A percentile compares a stretch with the other conserved stretches of the same genome.
These are phyloP conservation scores for Chrysomela aeneicollis DNA, from an alignment of 2,888 invertebrate genomes.

Conservation along the genomic window DNA sequence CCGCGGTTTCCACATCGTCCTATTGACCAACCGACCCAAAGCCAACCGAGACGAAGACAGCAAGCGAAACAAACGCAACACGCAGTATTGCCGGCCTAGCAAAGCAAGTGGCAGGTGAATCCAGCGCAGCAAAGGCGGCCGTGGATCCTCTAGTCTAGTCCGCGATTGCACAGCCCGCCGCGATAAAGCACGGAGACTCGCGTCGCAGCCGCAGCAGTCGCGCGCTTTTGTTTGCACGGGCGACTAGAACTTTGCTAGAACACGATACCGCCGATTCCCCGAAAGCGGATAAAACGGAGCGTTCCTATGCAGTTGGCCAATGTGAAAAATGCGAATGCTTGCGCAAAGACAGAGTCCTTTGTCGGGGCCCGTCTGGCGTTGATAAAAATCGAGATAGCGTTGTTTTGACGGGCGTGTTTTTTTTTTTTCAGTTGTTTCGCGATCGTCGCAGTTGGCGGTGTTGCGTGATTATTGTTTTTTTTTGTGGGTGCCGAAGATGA, in stretches of 20 bases:
- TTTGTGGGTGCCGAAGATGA: conserved; percentile 64
- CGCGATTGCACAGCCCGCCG: background rate
- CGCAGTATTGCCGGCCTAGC: too few relatives aligned
- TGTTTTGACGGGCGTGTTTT: conserved; percentile 26
- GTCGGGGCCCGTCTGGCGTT: conserved; percentile 14
- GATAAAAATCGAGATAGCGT: conserved; percentile 30
- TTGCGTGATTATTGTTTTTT: conserved; percentile 32
- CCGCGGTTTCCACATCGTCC: too few relatives aligned
- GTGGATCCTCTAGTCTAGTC: background rate
- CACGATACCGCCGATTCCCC: background rate
- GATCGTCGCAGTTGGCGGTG: background rate
- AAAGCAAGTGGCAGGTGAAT: background rate
- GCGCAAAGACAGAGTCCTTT: background rate
- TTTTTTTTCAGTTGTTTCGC: conserved; percentile 22
- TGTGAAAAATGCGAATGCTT: background rate
- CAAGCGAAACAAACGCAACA: background rate
- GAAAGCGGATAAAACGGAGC: background rate
- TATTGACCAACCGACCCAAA: background rate
- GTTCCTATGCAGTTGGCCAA: background rate
- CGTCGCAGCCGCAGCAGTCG: background rate
- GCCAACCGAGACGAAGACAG: background rate
- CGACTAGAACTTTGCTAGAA: background rate
- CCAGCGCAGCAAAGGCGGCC: background rate
- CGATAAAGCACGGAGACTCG: background rate
- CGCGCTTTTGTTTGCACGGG: background rate